Evolutionary conservation across 1,140 invertebrate genomes (phyloP).

Genomic region (Cherax destructor): DNA sequence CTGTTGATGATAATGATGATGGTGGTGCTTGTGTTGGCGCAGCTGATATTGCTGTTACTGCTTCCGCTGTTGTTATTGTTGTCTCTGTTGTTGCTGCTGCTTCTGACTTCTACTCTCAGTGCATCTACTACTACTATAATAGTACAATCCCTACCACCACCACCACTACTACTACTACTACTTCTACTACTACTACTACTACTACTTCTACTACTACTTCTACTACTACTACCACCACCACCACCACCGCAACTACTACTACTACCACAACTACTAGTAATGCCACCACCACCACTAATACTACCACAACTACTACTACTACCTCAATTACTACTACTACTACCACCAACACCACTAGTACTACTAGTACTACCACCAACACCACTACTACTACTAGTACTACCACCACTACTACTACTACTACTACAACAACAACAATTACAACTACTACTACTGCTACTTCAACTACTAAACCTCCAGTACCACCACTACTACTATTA

Average conservation of each 20-base stretch:
- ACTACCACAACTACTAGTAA: too few species aligned
- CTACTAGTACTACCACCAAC: not conserved
- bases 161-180: too few species aligned
- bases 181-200: too few species aligned
- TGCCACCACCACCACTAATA: too few species aligned
- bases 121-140: not conserved
- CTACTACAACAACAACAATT: not conserved
- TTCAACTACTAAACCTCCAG: not conserved
- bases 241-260: too few species aligned
- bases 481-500: not conserved
- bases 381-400: conserved; percentile 10
- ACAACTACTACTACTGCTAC: not conserved
- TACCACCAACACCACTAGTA: not conserved
- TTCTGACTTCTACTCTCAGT: not conserved
- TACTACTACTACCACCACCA: not conserved
- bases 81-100: not conserved
- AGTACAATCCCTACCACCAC: too few species aligned
- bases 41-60: too few species aligned
- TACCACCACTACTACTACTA: conserved; percentile 6
- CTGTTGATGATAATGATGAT: too few species aligned
- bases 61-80: not conserved
- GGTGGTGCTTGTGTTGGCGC: too few species aligned
- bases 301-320: not conserved
- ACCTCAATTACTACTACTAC: not conserved
- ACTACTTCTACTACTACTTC: not conserved